phyloP scores from a whole-genome alignment of 53 echinoderm and acorn worm species.

The Holothuria scabra region DNA sequence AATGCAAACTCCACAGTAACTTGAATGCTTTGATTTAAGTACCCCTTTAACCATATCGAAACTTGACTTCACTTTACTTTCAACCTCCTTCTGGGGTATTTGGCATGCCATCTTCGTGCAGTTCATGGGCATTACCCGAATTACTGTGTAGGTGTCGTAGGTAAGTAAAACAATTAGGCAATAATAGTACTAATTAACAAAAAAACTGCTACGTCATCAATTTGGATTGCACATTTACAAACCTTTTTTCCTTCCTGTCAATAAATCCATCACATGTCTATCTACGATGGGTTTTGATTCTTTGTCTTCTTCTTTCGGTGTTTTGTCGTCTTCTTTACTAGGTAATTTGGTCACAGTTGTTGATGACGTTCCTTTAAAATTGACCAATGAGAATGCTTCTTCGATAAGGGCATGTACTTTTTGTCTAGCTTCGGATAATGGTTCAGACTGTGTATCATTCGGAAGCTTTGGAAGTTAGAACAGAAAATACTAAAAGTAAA shows the following conservation, averaged over 20 bases:
- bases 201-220: no score
- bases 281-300: not conserved
- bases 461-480: not conserved
- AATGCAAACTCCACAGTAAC: no score
- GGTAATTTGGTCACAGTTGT: slow-evolving; percentile 14
- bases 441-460: slow-evolving; percentile 34
- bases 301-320: not conserved
- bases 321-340: not conserved
- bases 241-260: slow-evolving; percentile 8
- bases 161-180: no score
- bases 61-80: no score
- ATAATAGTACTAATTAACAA: no score
- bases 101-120: no score
- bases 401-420: slow-evolving; percentile 87
- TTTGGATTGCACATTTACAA: no score
- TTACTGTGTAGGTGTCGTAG: no score
- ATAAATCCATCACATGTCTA: slow-evolving; percentile 9
- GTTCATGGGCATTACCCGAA: no score
- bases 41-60: no score
- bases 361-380: slow-evolving; percentile 37
- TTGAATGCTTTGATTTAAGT: no score
- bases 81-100: no score
- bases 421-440: slow-evolving; percentile 67
- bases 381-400: slow-evolving; percentile 94
- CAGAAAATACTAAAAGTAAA: not conserved